phyloP scores from a whole-genome alignment of 2,113 vertebrate species.

The Indicator maculatus region DNA sequence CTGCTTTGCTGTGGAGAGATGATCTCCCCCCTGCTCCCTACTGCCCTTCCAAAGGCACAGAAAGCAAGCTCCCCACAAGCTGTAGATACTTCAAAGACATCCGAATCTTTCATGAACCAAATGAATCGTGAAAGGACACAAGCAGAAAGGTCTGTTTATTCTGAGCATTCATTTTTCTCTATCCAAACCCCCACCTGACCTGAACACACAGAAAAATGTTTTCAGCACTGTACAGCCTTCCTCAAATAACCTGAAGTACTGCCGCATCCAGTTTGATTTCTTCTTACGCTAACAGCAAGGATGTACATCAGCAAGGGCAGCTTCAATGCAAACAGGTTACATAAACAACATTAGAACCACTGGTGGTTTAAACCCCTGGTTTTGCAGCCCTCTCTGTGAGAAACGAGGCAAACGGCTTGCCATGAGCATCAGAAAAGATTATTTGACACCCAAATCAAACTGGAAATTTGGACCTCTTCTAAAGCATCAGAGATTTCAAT shows the following conservation, averaged over 20 bases:
- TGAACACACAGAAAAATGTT: not conserved
- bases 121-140: conserved; percentile 36
- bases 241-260: conserved; percentile 2
- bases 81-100: conserved; percentile 46
- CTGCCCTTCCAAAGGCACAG: conserved; percentile 9
- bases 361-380: not conserved
- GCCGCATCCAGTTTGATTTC: not conserved
- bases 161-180: not conserved
- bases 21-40: not conserved
- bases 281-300: not conserved
- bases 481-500: not conserved
- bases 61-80: not conserved
- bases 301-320: not conserved
- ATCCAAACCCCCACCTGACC: conserved; percentile 4
- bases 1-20: not conserved
- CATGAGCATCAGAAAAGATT: not conserved
- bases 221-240: not conserved
- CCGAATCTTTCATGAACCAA: conserved; percentile 3
- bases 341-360: not conserved
- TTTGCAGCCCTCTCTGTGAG: not conserved
- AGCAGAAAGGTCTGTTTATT: conserved; percentile 36
- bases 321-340: not conserved
- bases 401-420: not conserved
- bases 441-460: not conserved
- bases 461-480: not conserved